Base-by-base conservation (phyloP, 2,888 invertebrate genomes). In the Nomada lathburiana region DNA sequence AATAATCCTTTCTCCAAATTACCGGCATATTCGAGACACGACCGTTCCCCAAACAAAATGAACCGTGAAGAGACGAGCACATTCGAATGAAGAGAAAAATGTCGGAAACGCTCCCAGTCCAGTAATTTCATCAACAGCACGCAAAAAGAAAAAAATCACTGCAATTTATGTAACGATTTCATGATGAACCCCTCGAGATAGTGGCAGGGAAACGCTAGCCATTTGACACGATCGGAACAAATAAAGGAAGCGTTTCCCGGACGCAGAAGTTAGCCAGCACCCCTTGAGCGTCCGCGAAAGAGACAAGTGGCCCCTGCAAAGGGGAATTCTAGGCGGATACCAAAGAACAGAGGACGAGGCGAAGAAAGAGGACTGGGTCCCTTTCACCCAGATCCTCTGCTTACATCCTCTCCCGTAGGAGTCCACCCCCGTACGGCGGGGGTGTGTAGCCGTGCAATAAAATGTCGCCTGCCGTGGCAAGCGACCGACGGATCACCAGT, bases 401-500 rank as follows among this genome's bases (percentile, higher is more conserved):
- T 83, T 85, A 80, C 83, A 64, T 76, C 60, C 72, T 71, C 69
- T 76, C 78, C 57, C 75, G 73, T 73, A 63, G 68, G 65, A 79
- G 76, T 57, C 57, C 47, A 59, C 64, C 59, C 71, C 57, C 44
- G 52, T 59, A 68, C 52, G 47, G 57, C n/a, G n/a, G 70, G 63
- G 75, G 73, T 74, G 80, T 76, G 80, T 81, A 88, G 84, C 85
- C 87, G 86, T 88, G 92, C 93, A 93, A 93, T 93, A 93, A 93
- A 93, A 93, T 91, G 91, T 93, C 92, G 91, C 90, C 89, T 92
- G 91, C 89, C 87, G 91, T 91, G 92, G 90, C 92, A 92, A 92
- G 89, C 92, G 89, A 90, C 90, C 92, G 92, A 92, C 92, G 90
- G 92, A 93, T 93, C 92, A 91, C 92, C 90, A 73, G 75, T 86